Base-by-base conservation (phyloP, 1,140 invertebrate species). In the Hylaeus anthracinus region DNA sequence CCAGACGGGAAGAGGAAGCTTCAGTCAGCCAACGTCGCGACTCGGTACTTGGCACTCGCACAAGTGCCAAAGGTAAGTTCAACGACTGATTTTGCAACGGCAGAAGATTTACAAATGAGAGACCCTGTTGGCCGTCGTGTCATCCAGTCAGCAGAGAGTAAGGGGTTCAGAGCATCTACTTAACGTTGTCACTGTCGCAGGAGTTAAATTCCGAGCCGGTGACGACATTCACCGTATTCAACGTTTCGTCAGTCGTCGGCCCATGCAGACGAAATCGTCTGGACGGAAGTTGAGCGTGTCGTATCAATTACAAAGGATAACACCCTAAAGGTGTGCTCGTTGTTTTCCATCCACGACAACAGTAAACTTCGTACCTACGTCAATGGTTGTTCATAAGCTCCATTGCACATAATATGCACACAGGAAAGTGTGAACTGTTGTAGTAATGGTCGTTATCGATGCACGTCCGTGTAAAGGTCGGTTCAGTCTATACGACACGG, bases 191-290 rank as follows among this genome's bases (percentile, higher is more conserved):
- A 75, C 72, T 75, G 77, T 85, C 55, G 61, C 66, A 82, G 83
- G 73, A 85, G 78, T 72, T 84, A 81, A 87, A 89, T 89, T 87
- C 87, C 85, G 56, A 84, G 72, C 67, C 79, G 66, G 75, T 89
- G 85, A 88, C 85, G 81, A 41, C 78, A 82, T 72, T 69, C 66
- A n/a, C 26, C 55, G 72, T 71, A 82, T 79, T 87, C 56, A 83
- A 84, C 79, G 79, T 82, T 83, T 77, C 70, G 65, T 82, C 76
- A 87, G 78, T 87, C 81, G 73, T 72, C 26, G 45, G 45, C 37
- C 48, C 61, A 64, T 14, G 69, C 75, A 73, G 70, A 79, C 60
- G 64, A 73, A 81, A 75, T 81, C 51, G 56, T 55, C 48, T 14
- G 41, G 43, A 60, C 76, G 76, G 81, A 83, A 88, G 74, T 56